Conservation (phyloP, 2,797 vertebrate genomes). For the Basileuterus tristriatus region DNA sequence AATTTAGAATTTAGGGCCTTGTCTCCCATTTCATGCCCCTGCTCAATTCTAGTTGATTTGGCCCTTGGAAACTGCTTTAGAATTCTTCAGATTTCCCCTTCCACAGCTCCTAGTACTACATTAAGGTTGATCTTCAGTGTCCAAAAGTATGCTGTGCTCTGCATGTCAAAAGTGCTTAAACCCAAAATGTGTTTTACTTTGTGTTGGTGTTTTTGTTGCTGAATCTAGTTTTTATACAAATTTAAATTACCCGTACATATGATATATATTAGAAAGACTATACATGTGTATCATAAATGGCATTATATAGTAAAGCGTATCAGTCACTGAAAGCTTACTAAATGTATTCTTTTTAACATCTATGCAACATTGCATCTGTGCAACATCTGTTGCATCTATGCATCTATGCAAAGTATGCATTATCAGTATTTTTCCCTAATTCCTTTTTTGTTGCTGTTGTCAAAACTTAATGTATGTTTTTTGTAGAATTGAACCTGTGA, state of each 20-base stretch:
- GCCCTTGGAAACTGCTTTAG: background rate
- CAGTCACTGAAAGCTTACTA: background rate
- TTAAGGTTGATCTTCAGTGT: background rate
- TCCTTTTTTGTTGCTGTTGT: background rate
- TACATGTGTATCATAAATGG: background rate
- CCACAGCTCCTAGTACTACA: background rate
- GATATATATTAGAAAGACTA: background rate
- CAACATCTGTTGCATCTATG: background rate
- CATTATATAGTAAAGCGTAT: background rate
- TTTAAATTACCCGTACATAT: background rate
- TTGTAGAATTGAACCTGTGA: background rate
- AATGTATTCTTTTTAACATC: background rate
- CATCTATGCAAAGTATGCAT: background rate
- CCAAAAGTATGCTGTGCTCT: background rate
- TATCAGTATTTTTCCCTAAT: background rate
- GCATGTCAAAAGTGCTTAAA: background rate
- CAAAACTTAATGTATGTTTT: background rate
- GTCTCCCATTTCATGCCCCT: background rate
- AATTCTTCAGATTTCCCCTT: background rate
- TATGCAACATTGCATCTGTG: background rate
- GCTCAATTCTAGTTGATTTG: background rate
- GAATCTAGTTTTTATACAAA: background rate
- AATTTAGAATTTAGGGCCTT: background rate
- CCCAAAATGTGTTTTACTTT: background rate
- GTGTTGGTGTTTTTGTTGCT: background rate